Conservation (phyloP, 2,797 vertebrate species). For the Eulemur rubriventer region DNA sequence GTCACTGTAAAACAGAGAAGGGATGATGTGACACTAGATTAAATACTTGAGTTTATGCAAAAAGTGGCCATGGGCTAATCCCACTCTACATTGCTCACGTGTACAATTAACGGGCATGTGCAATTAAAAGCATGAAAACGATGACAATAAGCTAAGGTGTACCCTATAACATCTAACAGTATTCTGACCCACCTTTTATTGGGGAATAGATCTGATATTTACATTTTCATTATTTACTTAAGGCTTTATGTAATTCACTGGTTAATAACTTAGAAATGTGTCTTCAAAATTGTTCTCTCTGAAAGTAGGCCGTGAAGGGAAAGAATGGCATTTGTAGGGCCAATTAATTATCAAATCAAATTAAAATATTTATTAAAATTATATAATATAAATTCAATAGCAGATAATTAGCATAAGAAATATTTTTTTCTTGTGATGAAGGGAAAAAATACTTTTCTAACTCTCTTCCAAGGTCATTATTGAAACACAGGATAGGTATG, state of each 20-base stretch:
- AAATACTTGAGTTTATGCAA: conserved; percentile 29
- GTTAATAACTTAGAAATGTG: conserved; percentile 59
- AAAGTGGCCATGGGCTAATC: neutral
- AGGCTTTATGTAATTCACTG: conserved; percentile 55
- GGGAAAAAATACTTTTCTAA: conserved; percentile 37
- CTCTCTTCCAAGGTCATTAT: conserved; percentile 50
- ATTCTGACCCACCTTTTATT: conserved; percentile 19
- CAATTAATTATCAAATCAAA: conserved; percentile 55
- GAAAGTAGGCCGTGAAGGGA: conserved; percentile 3
- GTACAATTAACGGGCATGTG: neutral
- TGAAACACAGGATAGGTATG: conserved; percentile 16
- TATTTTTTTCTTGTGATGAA: conserved; percentile 31
- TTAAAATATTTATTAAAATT: conserved; percentile 70
- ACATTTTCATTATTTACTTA: conserved; percentile 65
- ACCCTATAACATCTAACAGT: neutral
- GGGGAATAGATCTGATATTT: conserved; percentile 62
- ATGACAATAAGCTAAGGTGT: neutral
- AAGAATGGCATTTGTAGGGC: conserved; percentile 36
- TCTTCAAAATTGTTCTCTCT: conserved; percentile 59
- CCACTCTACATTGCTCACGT: neutral
- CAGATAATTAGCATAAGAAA: conserved; percentile 49
- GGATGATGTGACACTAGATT: conserved; percentile 2
- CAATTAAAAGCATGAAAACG: conserved; percentile 62
- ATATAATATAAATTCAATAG: conserved; percentile 46
- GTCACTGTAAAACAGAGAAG: neutral